Percentiles rank a stretch among this genome's conserved stretches.
These are phyloP conservation scores for Gobiocypris rarus DNA, from an alignment of 2,113 vertebrate species.

Conservation along the genomic window DNA sequence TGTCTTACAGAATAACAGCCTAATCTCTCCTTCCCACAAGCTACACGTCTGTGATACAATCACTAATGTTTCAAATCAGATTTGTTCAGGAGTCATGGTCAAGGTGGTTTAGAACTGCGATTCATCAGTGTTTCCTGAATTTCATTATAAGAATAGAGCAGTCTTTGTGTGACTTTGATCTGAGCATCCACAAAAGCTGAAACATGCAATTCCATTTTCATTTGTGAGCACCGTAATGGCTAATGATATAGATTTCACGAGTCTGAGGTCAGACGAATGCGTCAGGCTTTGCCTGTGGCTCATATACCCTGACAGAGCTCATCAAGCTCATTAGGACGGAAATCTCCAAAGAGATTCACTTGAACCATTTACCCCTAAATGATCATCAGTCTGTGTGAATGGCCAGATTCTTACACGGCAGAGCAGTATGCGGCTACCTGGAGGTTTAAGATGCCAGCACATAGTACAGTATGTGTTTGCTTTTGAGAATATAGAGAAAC, in stretches of 20 bases:
- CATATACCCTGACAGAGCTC: not conserved
- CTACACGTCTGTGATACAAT: slow-evolving; percentile 29
- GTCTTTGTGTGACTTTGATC: not conserved
- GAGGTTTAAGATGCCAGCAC: not conserved
- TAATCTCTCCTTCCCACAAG: slow-evolving; percentile 17
- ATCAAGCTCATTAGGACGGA: slow-evolving; percentile 1
- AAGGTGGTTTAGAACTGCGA: slow-evolving; percentile 11
- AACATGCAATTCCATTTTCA: not conserved
- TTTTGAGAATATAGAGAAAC: not conserved
- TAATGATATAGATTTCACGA: slow-evolving; percentile 19
- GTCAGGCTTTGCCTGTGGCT: slow-evolving; percentile 11
- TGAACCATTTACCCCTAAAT: not conserved
- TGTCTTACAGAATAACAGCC: not conserved
- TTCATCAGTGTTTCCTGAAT: slow-evolving; percentile 10
- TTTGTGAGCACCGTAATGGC: slow-evolving; percentile 13
- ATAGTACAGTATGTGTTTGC: slow-evolving; percentile 12
- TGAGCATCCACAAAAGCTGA: not conserved
- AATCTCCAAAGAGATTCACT: not conserved
- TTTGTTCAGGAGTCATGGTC: slow-evolving; percentile 48
- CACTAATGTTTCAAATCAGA: slow-evolving; percentile 37
- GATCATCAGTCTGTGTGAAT: slow-evolving; percentile 7
- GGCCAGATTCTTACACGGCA: not conserved
- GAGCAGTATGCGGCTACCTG: slow-evolving; percentile 1
- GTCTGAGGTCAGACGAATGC: not conserved
- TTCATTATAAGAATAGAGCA: slow-evolving; percentile 38